These are phyloP conservation scores for Dione vanillae DNA, from an alignment of 2,888 invertebrate species.

Conservation along the genomic window DNA sequence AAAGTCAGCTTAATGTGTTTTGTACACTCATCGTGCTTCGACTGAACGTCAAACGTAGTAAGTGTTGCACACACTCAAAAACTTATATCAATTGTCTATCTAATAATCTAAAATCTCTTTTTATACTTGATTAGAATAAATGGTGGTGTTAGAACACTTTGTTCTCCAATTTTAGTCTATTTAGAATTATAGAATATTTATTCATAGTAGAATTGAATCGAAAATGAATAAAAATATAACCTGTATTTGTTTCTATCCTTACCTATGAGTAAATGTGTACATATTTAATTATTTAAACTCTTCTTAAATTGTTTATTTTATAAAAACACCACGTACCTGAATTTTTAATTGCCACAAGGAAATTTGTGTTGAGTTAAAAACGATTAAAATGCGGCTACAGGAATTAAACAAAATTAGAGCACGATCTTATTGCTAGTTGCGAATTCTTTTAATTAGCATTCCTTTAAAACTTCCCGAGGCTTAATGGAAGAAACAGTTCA, in stretches of 20 bases:
- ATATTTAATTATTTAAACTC: background rate
- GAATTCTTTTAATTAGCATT: slow-evolving; percentile 46
- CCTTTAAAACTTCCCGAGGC: slow-evolving; percentile 40
- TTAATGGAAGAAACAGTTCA: slow-evolving; percentile 37
- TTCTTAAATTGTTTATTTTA: background rate
- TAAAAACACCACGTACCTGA: background rate
- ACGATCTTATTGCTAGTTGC: slow-evolving; percentile 41
- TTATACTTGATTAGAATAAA: too few species aligned
- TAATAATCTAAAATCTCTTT: too few species aligned
- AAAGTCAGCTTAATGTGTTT: background rate
- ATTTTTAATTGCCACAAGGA: slow-evolving; percentile 15
- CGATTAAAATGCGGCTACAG: slow-evolving; percentile 31
- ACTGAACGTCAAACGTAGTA: too few species aligned
- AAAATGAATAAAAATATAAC: too few species aligned
- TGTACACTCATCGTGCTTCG: background rate
- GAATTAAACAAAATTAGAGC: slow-evolving; percentile 38
- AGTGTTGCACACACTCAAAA: too few species aligned
- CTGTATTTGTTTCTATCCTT: too few species aligned
- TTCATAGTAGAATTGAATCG: too few species aligned
- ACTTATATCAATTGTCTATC: too few species aligned
- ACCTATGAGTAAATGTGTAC: too few species aligned
- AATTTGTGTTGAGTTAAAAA: slow-evolving; percentile 21
- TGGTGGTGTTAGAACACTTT: too few species aligned
- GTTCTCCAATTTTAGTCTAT: too few species aligned
- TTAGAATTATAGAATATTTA: too few species aligned